Conservation (phyloP, 64 coral and sea anemone species). For the Pocillopora verrucosa region DNA sequence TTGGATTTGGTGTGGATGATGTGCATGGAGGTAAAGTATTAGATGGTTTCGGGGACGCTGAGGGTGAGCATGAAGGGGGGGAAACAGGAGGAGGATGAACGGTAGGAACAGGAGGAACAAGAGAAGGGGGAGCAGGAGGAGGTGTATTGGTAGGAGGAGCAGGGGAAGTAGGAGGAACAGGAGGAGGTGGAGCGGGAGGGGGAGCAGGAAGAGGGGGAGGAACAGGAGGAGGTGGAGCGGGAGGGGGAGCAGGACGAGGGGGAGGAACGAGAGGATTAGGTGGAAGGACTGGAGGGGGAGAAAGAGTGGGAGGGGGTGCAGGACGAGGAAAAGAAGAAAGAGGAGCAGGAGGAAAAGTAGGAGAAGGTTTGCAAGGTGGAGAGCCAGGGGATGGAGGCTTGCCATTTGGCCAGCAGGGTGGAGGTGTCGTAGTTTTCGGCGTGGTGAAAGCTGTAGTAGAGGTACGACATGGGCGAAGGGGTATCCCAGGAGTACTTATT, state of each 20-base stretch:
- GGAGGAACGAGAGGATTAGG: background rate
- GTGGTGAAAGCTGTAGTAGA: background rate
- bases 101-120: background rate
- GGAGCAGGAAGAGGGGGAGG: background rate
- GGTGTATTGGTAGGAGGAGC: background rate
- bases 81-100: background rate
- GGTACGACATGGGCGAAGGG: background rate
- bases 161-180: background rate
- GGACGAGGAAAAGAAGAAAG: background rate
- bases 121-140: background rate
- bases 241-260: too few species aligned
- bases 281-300: background rate
- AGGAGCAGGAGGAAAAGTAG: background rate
- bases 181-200: background rate
- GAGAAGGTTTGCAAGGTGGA: background rate
- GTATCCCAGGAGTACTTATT: background rate
- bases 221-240: background rate
- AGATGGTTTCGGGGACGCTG: background rate
- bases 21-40: background rate
- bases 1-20: background rate
- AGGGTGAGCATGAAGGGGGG: slow-evolving; percentile 7
- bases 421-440: slow-evolving; percentile 1
- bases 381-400: background rate
- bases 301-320: background rate
- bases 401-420: slow-evolving; percentile 24